Conservation (phyloP, 2,113 vertebrate genomes). For the Crocuta crocuta region DNA sequence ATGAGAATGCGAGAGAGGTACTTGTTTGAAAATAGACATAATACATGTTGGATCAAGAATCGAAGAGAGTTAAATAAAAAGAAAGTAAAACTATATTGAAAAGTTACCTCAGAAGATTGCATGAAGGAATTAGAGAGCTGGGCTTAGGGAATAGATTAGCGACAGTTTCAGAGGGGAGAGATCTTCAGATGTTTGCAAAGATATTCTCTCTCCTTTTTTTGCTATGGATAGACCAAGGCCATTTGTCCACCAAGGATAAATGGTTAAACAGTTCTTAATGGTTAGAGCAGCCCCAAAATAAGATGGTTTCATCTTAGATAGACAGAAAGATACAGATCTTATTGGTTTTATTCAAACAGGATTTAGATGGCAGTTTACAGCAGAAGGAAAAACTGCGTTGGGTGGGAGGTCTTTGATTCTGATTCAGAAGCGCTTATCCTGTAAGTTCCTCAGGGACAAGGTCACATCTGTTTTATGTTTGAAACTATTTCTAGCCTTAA, state of each 20-base stretch:
- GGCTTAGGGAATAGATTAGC: not conserved
- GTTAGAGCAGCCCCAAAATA: not conserved
- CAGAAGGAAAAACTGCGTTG: not conserved
- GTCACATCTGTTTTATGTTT: slow-evolving; percentile 46
- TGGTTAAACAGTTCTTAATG: not conserved
- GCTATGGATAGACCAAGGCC: not conserved
- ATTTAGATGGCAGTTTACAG: not conserved
- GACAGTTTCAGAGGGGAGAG: not conserved
- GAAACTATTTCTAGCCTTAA: slow-evolving; percentile 38
- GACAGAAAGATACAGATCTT: not conserved
- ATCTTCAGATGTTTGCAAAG: not conserved
- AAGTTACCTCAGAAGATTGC: not conserved
- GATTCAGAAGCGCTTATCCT: not conserved
- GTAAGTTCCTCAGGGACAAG: slow-evolving; percentile 31
- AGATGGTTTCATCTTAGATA: not conserved
- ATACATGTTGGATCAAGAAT: not conserved
- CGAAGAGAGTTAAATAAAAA: not conserved
- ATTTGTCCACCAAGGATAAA: not conserved
- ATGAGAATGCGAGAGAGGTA: not conserved
- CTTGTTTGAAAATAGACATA: not conserved
- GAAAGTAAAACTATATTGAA: not conserved
- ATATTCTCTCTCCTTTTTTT: not conserved
- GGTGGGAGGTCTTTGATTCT: not conserved
- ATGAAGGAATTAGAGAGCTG: not conserved
- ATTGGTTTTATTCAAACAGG: not conserved